Evolutionary conservation across 2,888 invertebrate genomes (phyloP).

Genomic region (Drosophila birchii): DNA sequence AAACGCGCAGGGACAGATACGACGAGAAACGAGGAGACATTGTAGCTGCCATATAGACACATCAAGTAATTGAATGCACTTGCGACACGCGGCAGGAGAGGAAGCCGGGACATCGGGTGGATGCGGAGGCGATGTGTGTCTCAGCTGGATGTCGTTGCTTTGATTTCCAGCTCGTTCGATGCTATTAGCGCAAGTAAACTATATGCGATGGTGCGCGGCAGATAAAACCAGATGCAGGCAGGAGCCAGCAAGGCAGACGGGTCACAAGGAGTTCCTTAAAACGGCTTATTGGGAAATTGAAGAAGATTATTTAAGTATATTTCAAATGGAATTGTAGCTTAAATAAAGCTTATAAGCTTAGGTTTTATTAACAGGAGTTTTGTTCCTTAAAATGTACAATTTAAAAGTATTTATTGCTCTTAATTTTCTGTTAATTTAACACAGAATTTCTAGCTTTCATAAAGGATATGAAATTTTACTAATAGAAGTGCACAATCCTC

Average conservation of each 20-base stretch:
- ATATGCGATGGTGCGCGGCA: slow-evolving; percentile 35
- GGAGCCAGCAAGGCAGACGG: not conserved
- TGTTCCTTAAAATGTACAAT: not conserved
- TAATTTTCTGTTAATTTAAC: not conserved
- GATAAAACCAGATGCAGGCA: slow-evolving; percentile 21
- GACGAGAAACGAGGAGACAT: slow-evolving; percentile 53
- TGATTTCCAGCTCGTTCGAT: slow-evolving; percentile 64
- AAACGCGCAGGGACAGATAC: slow-evolving; percentile 17
- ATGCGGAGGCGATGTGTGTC: slow-evolving; percentile 25
- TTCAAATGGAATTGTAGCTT: not conserved
- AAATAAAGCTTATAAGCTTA: not conserved
- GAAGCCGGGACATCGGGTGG: slow-evolving; percentile 11
- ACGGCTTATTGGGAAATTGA: not conserved
- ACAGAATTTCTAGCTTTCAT: too few species aligned
- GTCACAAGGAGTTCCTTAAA: not conserved
- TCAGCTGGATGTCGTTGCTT: slow-evolving; percentile 51
- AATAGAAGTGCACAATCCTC: not conserved
- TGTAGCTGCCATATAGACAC: slow-evolving; percentile 64
- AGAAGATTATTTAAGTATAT: not conserved
- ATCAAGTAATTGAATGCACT: slow-evolving; percentile 78
- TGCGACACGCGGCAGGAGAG: slow-evolving; percentile 37
- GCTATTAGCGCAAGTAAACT: slow-evolving; percentile 72
- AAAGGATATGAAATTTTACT: not conserved
- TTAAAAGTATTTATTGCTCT: not conserved
- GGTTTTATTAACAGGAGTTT: not conserved